Percentiles rank a stretch among this genome's conserved stretches.
phyloP scores from a whole-genome alignment of 2,888 invertebrate species.

The Helleia helle region DNA sequence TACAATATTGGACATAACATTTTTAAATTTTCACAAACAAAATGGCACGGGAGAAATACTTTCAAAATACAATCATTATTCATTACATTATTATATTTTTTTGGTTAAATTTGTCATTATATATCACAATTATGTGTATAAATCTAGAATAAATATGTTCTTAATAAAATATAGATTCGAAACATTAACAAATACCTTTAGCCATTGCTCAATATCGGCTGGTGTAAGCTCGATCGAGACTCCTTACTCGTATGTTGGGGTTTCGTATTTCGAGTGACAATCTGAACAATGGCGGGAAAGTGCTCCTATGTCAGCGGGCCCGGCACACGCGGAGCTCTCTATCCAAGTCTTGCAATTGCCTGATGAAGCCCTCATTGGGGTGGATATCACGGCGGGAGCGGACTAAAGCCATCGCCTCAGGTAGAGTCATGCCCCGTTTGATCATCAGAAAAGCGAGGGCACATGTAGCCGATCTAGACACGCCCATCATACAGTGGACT shows the following conservation, averaged over 20 bases:
- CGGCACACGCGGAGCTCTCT: constrained; percentile 72
- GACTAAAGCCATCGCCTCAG: constrained; percentile 81
- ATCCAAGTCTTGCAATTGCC: constrained; percentile 82
- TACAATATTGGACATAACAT: constrained; percentile 20
- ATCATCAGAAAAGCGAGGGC: constrained; percentile 88
- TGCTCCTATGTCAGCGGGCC: constrained; percentile 57
- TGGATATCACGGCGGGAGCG: constrained; percentile 81
- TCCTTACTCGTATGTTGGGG: constrained; percentile 41
- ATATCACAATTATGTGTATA: constrained; percentile 5
- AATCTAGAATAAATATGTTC: constrained; percentile 6
- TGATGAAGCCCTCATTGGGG: constrained; percentile 87
- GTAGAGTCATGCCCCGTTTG: constrained; percentile 81
- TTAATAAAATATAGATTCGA: constrained; percentile 8
- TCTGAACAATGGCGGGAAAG: constrained; percentile 36
- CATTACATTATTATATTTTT: constrained; percentile 13
- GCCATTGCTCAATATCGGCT: constrained; percentile 27
- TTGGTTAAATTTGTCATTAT: not conserved
- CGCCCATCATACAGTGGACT: constrained; percentile 87
- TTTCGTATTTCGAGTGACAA: constrained; percentile 32
- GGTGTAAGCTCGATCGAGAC: constrained; percentile 47
- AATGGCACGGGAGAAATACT: constrained; percentile 47
- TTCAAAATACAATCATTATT: constrained; percentile 11
- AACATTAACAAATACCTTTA: not conserved
- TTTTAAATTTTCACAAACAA: constrained; percentile 33
- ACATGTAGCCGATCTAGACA: constrained; percentile 87